phyloP scores from a whole-genome alignment of 2,888 invertebrate genomes.

The Oxyscelio sp. region DNA sequence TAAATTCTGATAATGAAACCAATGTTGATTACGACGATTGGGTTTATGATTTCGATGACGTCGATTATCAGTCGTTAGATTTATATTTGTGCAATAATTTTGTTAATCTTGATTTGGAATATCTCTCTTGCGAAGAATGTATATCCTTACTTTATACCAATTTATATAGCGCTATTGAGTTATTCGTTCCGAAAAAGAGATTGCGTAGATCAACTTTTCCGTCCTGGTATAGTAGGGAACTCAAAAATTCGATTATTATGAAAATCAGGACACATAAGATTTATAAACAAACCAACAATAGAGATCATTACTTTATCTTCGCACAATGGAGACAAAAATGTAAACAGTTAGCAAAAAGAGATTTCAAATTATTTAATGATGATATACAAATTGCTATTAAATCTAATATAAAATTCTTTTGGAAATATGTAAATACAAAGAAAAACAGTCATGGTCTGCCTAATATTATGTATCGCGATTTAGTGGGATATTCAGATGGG shows the following conservation, averaged over 20 bases:
- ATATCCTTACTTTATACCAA: neutral
- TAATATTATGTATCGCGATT: neutral
- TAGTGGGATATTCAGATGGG: neutral
- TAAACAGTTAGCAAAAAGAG: neutral
- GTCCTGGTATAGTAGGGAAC: neutral
- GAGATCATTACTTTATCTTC: neutral
- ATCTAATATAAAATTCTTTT: neutral
- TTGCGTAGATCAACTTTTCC: neutral
- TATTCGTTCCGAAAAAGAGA: slow-evolving; percentile 7
- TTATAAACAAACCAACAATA: neutral
- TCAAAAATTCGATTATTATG: neutral
- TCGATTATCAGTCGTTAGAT: neutral
- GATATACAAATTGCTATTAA: neutral
- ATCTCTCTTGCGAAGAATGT: neutral
- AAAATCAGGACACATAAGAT: neutral
- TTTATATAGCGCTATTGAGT: slow-evolving; percentile 5
- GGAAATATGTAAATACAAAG: slow-evolving; percentile 6
- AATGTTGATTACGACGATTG: neutral
- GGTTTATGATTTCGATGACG: neutral
- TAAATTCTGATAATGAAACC: neutral
- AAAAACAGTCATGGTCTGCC: neutral
- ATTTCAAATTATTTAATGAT: no score
- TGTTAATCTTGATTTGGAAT: neutral
- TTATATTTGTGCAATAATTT: neutral
- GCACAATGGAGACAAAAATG: neutral